phyloP scores from a whole-genome alignment of 2,888 invertebrate species.

The Willowsia nigromaculata region DNA sequence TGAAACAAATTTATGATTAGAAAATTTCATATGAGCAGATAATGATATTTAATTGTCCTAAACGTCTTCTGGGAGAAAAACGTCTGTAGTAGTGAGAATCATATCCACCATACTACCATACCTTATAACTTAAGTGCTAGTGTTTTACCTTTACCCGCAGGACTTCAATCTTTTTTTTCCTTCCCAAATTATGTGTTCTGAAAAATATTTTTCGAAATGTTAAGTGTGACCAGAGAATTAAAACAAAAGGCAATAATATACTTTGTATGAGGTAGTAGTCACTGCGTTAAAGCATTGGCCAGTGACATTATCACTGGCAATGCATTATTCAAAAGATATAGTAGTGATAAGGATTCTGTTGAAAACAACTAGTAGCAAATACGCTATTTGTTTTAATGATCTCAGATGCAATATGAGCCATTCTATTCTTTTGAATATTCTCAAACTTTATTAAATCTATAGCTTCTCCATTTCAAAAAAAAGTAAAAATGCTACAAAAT shows the following conservation, averaged over 20 bases:
- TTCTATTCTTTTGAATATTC: neutral
- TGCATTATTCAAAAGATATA: too few species aligned
- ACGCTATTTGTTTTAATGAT: neutral
- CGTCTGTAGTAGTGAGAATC: too few species aligned
- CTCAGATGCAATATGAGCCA: neutral
- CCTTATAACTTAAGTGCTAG: too few species aligned
- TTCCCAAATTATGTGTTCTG: neutral
- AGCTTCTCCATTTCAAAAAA: constrained; percentile 31
- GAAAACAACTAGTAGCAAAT: neutral
- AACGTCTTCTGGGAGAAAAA: too few species aligned
- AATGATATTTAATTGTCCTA: neutral
- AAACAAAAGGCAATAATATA: neutral
- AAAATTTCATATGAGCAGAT: neutral
- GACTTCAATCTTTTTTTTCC: neutral
- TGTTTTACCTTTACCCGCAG: neutral
- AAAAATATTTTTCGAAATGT: neutral
- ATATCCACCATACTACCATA: too few species aligned
- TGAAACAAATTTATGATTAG: neutral
- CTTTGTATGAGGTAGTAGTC: neutral
- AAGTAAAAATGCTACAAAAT: constrained; percentile 27
- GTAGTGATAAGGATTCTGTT: neutral
- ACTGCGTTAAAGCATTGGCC: too few species aligned
- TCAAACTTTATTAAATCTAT: neutral
- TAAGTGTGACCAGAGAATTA: neutral
- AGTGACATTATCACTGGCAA: too few species aligned